phyloP scores from a whole-genome alignment of 1,140 invertebrate species.

The Pogonomyrmex californicus region DNA sequence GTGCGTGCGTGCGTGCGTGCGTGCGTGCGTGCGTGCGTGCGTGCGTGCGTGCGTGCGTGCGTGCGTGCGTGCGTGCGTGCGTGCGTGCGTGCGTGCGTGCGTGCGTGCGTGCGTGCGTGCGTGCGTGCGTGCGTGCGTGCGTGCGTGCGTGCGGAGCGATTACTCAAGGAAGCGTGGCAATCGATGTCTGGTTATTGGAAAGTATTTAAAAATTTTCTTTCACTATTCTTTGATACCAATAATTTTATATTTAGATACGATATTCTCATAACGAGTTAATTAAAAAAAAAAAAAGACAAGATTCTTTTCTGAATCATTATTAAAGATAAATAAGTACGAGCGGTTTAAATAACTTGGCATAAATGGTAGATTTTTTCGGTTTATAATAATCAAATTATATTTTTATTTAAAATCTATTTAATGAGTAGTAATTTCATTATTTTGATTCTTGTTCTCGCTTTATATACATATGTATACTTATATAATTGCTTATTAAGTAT shows the following conservation, averaged over 20 bases:
- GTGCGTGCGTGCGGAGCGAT: conserved; percentile 53
- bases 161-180: conserved; percentile 7
- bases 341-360: not conserved
- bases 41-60: conserved; percentile 24
- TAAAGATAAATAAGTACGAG: not conserved
- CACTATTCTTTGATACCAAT: not conserved
- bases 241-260: not conserved
- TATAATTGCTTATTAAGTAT: not conserved
- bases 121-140: conserved; percentile 12
- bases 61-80: not conserved
- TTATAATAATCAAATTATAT: not conserved
- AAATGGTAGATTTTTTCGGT: not conserved
- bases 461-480: not conserved
- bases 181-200: conserved; percentile 20
- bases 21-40: conserved; percentile 23
- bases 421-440: not conserved
- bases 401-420: not conserved
- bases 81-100: not conserved
- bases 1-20: conserved; percentile 17
- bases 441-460: not conserved
- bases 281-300: not conserved
- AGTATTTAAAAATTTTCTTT: not conserved
- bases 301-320: not conserved
- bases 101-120: not conserved
- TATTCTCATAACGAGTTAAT: not conserved